phyloP scores from a whole-genome alignment of 1,140 invertebrate species.

The Riptortus pedestris region DNA sequence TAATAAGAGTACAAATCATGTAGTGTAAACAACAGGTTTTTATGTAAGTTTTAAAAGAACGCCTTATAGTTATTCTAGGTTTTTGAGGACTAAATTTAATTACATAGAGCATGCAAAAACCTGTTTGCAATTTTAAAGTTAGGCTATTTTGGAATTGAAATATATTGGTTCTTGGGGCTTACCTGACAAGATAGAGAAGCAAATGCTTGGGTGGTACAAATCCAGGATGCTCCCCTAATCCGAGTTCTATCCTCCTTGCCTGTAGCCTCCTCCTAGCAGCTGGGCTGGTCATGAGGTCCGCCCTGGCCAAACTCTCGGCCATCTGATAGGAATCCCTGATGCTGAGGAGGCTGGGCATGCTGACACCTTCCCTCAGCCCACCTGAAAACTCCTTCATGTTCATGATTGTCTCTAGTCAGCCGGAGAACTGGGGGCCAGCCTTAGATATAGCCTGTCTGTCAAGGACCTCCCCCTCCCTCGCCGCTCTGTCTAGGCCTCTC shows the following conservation, averaged over 20 bases:
- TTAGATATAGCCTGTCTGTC: constrained; percentile 2
- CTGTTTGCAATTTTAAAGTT: too few relatives aligned
- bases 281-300: constrained; percentile 45
- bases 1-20: too few relatives aligned
- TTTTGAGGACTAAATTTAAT: too few relatives aligned
- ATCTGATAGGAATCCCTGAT: constrained; percentile 43
- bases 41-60: too few relatives aligned
- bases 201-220: constrained; percentile 51
- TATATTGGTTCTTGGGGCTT: too few relatives aligned
- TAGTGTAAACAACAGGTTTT: too few relatives aligned
- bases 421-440: background rate
- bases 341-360: constrained; percentile 33
- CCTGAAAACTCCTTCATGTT: constrained; percentile 9
- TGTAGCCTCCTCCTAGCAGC: constrained; percentile 43
- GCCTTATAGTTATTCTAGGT: too few relatives aligned
- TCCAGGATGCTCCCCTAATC: constrained; percentile 36
- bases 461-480: constrained; percentile 1
- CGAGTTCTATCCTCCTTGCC: constrained; percentile 42
- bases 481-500: background rate
- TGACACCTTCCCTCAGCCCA: constrained; percentile 23
- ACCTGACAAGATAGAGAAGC: constrained; percentile 52
- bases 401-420: background rate
- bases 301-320: constrained; percentile 47
- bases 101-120: too few relatives aligned
- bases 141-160: too few relatives aligned